A percentile compares a stretch with the other conserved stretches of the same genome.
Conservation (phyloP, 2,888 invertebrate species). For the Brenthis daphne region DNA sequence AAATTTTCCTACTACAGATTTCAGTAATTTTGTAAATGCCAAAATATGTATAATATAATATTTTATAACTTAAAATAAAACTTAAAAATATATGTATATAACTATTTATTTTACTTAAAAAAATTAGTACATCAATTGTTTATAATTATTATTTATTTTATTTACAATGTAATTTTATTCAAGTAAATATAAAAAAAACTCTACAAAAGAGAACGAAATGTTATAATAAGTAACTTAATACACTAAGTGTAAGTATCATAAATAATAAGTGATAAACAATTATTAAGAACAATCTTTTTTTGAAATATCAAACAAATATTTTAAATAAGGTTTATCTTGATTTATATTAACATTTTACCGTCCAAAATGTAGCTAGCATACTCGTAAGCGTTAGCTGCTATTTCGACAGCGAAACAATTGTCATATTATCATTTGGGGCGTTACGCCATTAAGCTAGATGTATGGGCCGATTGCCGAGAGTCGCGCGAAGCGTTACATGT, state of each 20-base stretch:
- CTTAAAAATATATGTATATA: too few species aligned
- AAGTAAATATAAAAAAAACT: too few species aligned
- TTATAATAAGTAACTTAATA: too few species aligned
- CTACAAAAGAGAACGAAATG: too few species aligned
- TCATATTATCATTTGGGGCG: conserved; percentile 74
- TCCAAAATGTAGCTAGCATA: conserved; percentile 13
- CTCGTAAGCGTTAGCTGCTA: conserved; percentile 24
- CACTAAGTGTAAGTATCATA: too few species aligned
- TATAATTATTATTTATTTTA: too few species aligned
- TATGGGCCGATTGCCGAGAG: conserved; percentile 74
- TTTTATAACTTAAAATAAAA: too few species aligned
- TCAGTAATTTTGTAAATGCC: conserved; percentile 1
- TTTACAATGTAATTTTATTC: too few species aligned
- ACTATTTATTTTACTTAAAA: too few species aligned
- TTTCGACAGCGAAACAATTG: conserved; percentile 56
- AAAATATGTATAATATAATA: neutral
- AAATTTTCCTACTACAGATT: conserved; percentile 4
- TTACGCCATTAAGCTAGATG: conserved; percentile 75
- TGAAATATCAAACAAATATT: neutral
- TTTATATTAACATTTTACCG: conserved; percentile 13
- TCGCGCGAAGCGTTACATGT: conserved; percentile 65
- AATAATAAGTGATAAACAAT: too few species aligned
- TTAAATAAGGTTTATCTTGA: conserved; percentile 6
- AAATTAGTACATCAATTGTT: too few species aligned
- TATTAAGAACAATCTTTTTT: neutral